Evolutionary conservation across 1,140 invertebrate genomes (phyloP), one percentile per base, ranked within the genome.

Genomic region (Drosophila pachea): DNA sequence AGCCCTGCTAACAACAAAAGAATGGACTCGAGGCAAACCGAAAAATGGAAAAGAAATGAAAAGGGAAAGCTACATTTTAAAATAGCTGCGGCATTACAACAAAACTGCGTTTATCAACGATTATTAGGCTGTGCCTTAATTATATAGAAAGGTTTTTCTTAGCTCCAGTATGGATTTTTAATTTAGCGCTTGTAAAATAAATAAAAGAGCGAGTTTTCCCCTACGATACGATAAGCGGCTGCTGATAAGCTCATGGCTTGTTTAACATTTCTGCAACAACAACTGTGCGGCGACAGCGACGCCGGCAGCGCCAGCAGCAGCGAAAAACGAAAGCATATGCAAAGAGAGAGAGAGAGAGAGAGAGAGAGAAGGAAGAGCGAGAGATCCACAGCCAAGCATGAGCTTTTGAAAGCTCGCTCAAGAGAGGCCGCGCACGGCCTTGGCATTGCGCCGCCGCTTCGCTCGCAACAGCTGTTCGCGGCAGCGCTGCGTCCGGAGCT

Each of bases 91-190:
- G 22, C 32, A 32, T 54, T 42, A 54, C 45, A 66, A 22, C 22
- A 22, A 22, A 22, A 22, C 22, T 22, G 52, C 52, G 58, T 60
- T 52, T 48, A 62, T 65, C 55, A 58, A 40, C 40, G 9, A 29
- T 40, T 48, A 32, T 22, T 63, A 29, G 11, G 14, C 40, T 47
- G 7, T 45, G 56, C 50, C 45, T 63, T 84, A 86, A 84, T 78
- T 84, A 84, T 64, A 56, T 36, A 67, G 69, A 78, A 70, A 75
- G 78, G 65, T 70, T 61, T 65, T 49, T 12, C 53, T 45, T 66
- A 48, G 22, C 22, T 52, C 47, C 42, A 45, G 78, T 74, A 79
- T 83, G 63, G 79, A 76, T 79, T 84, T 76, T 79, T 73, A 76
- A 76, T 79, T 76, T 71, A 55, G 60, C 54, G 59, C 55, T 38